Evolutionary conservation across 2,113 vertebrate species (phyloP).

Genomic region (Phyllostomus hastatus): DNA sequence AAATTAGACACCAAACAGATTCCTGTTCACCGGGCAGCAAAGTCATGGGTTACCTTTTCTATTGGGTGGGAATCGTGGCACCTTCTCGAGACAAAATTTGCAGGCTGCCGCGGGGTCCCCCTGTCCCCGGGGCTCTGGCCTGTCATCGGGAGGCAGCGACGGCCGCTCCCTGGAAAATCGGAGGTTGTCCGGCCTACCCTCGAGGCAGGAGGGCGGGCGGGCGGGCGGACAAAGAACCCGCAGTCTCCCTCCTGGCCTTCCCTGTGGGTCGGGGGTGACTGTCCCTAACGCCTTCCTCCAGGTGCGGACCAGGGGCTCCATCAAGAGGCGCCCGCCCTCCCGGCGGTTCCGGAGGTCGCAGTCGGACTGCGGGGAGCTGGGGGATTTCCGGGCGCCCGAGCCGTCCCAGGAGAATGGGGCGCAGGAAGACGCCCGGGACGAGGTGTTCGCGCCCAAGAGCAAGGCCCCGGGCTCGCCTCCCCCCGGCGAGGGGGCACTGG

Average conservation of each 20-base stretch:
- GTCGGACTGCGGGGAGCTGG: constrained; percentile 74
- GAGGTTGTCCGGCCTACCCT: neutral
- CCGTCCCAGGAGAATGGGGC: constrained; percentile 82
- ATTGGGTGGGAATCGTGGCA: neutral
- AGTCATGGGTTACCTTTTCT: neutral
- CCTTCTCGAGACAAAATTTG: neutral
- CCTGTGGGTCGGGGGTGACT: neutral
- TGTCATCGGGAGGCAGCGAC: fast-evolving
- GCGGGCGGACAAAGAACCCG: neutral
- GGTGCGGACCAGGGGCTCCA: constrained; percentile 82
- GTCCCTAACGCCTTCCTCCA: constrained; percentile 11
- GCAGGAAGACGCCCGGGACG: constrained; percentile 72
- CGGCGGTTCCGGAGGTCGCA: constrained; percentile 83
- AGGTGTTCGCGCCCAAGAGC: constrained; percentile 67
- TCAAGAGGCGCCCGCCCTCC: constrained; percentile 85
- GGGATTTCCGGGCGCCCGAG: constrained; percentile 48
- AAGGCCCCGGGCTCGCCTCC: constrained; percentile 27
- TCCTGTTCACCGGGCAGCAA: neutral
- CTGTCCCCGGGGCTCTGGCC: neutral
- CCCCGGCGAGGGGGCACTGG: neutral
- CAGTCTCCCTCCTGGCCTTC: fast-evolving
- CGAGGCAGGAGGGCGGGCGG: neutral
- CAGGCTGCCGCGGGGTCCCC: neutral
- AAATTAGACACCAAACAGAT: neutral
- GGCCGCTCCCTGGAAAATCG: neutral